phyloP scores from a whole-genome alignment of 2,113 vertebrate genomes.

The Colaptes auratus region DNA sequence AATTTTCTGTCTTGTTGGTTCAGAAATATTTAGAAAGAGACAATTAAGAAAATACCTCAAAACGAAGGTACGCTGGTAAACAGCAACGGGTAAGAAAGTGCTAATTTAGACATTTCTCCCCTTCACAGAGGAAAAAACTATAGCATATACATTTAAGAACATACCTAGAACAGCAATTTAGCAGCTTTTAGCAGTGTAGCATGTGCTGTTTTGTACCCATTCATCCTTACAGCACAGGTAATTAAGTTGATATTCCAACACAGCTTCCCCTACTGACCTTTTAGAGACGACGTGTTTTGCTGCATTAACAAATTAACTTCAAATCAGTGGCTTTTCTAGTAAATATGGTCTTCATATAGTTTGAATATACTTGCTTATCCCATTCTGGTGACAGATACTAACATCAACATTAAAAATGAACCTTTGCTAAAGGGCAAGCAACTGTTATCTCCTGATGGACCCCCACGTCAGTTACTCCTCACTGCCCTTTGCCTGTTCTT shows the following conservation, averaged over 20 bases:
- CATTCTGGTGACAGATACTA: neutral
- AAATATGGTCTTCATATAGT: conserved; percentile 41
- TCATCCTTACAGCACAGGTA: conserved; percentile 65
- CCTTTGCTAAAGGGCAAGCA: neutral
- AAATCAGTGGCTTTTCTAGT: conserved; percentile 69
- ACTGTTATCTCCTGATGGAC: neutral
- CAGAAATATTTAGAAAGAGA: conserved; percentile 10
- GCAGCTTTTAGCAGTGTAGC: conserved; percentile 32
- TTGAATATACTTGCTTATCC: conserved; percentile 6
- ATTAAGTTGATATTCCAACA: conserved; percentile 79
- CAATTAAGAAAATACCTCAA: conserved; percentile 38
- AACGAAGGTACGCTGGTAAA: conserved; percentile 18
- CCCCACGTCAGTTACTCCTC: neutral
- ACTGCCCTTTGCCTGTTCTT: neutral
- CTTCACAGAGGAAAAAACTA: neutral
- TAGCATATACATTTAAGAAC: neutral
- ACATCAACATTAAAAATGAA: neutral
- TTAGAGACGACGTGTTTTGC: conserved; percentile 79
- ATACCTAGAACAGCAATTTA: conserved; percentile 10
- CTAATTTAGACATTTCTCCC: conserved; percentile 57
- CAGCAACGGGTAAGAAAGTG: conserved; percentile 40
- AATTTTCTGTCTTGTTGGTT: conserved; percentile 25
- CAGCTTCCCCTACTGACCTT: conserved; percentile 80
- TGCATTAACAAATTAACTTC: conserved; percentile 85
- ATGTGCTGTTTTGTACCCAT: neutral